phyloP scores from a whole-genome alignment of 1,140 invertebrate genomes.

The Nasonia vitripennis region DNA sequence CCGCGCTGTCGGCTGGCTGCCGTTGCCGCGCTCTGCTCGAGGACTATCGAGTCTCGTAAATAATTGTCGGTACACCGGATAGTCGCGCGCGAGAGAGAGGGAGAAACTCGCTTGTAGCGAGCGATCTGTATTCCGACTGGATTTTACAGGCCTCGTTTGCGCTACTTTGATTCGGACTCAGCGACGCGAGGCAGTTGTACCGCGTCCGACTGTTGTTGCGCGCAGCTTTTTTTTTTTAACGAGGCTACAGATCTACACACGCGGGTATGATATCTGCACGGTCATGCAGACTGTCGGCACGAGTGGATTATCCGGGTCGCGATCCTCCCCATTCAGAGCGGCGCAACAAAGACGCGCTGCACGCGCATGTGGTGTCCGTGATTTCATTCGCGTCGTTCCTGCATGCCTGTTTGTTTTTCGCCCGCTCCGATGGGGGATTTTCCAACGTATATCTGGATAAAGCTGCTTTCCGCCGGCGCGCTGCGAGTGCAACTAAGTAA shows the following conservation, averaged over 20 bases:
- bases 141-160: slow-evolving; percentile 40
- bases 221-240: slow-evolving; percentile 11
- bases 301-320: not conserved
- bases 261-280: not conserved
- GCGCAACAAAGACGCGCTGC: not conserved
- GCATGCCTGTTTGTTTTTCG: not conserved
- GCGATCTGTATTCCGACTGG: slow-evolving; percentile 5
- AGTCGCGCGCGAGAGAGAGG: slow-evolving; percentile 20
- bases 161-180: slow-evolving; percentile 32
- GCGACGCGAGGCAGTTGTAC: not conserved
- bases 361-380: not conserved
- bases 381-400: not conserved
- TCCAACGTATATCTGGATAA: not conserved
- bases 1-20: too few relatives aligned
- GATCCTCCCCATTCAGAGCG: not conserved
- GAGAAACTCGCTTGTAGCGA: not conserved
- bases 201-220: not conserved
- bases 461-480: not conserved
- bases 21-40: not conserved
- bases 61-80: slow-evolving; percentile 49
- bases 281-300: not conserved
- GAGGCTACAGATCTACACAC: not conserved
- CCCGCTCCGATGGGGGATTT: not conserved
- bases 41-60: slow-evolving; percentile 48
- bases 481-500: not conserved